Evolutionary conservation across 1,140 invertebrate genomes (phyloP), one percentile per base, ranked within the genome.

Genomic region (Hesperophylax magnus): DNA sequence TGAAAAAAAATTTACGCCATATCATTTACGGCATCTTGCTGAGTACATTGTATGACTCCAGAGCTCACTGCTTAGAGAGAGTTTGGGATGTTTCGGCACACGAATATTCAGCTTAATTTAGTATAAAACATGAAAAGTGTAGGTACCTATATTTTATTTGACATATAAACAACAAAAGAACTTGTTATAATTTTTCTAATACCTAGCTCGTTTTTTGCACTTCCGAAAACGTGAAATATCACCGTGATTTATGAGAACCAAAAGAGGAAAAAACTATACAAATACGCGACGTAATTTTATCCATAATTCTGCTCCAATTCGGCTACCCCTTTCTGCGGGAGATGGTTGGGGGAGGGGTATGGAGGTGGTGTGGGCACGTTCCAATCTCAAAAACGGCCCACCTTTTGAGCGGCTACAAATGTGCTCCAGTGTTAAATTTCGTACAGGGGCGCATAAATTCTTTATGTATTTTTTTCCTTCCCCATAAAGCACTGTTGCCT

Each of bases 401-500:
- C 78, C 78, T 74, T 63, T 77, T 78, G 77, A 78, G 74, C 78
- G 77, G 79, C 79, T 83, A 83, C 82, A 79, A 81, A 81, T 81
- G 82, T 82, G 78, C 80, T 80, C 75, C 79, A 81, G 82, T 80
- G 82, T 81, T 81, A 81, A 84, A 84, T 84, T 81, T 80, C 80
- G 80, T 84, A 84, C 81, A 81, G 82, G 77, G 78, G 76, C 81
- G 80, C 82, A 84, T 84, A 84, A 84, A 84, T 84, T 81, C 82
- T 84, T 84, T 84, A 84, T 84, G 82, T 84, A 84, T 88, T 87
- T 89, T 75, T 90, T 90, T 90, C 89, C 89, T 88, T 88, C 87
- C 85, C 89, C 87, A 90, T 90, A 90, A 90, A 90, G 88, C 89
- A 90, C 90, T 90, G 89, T 90, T 90, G 89, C 88, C 89, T 90